phyloP scores from a whole-genome alignment of 2,797 vertebrate species.

The Sebastes melanostomus region DNA sequence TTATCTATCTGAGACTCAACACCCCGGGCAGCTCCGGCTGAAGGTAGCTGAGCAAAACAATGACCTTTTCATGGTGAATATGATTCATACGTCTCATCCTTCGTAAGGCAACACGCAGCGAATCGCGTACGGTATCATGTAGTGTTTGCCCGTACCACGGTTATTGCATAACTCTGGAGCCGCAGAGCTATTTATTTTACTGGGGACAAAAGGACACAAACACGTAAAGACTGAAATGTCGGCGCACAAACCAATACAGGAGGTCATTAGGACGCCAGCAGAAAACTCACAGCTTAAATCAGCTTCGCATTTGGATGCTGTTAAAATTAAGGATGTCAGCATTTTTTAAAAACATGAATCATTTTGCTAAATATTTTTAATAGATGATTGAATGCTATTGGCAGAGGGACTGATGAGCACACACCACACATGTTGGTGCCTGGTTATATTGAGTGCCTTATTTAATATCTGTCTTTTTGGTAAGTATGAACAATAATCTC shows the following conservation, averaged over 20 bases:
- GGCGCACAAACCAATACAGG: not conserved
- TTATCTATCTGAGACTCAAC: constrained; percentile 71
- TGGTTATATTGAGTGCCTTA: not conserved
- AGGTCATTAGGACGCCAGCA: constrained; percentile 12
- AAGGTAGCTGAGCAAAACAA: constrained; percentile 76
- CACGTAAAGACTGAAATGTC: constrained; percentile 44
- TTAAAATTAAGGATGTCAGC: not conserved
- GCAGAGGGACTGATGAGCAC: not conserved
- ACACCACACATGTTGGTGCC: not conserved
- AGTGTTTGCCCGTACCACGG: constrained; percentile 52
- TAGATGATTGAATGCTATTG: not conserved
- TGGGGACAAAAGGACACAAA: constrained; percentile 60
- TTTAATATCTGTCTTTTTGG: not conserved
- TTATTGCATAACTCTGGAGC: constrained; percentile 63
- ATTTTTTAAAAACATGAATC: not conserved
- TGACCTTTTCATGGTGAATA: constrained; percentile 79
- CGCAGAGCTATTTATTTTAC: constrained; percentile 59
- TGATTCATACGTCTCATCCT: constrained; percentile 74
- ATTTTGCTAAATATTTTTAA: not conserved
- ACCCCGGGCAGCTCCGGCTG: constrained; percentile 70
- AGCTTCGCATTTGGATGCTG: not conserved
- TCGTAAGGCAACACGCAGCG: constrained; percentile 54
- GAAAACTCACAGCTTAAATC: not conserved
- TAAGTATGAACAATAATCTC: not conserved
- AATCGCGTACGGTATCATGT: constrained; percentile 62